Percentiles rank a stretch among this genome's conserved stretches.
phyloP scores from a whole-genome alignment of 2,888 invertebrate species.

The Dasypogon diadema region DNA sequence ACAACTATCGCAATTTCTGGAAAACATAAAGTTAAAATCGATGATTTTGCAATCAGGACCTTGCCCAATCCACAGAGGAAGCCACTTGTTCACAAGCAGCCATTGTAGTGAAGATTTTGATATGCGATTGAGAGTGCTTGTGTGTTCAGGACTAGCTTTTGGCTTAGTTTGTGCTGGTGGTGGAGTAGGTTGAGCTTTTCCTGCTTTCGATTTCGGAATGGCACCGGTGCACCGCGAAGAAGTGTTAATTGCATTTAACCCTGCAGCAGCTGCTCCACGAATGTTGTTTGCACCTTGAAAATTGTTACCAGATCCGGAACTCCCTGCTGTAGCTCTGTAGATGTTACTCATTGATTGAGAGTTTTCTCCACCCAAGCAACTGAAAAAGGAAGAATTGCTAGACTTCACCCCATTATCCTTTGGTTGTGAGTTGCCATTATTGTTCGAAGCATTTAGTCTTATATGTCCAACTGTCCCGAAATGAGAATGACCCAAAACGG shows the following conservation, averaged over 20 bases:
- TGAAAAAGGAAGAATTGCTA: constrained; percentile 67
- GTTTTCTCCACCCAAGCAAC: constrained; percentile 68
- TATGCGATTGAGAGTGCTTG: constrained; percentile 69
- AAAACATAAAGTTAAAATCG: constrained; percentile 70
- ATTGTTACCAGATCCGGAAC: constrained; percentile 50
- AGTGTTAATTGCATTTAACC: background rate
- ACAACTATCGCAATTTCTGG: constrained; percentile 67
- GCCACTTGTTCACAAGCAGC: constrained; percentile 77
- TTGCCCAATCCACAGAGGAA: constrained; percentile 74
- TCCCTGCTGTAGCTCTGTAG: constrained; percentile 62
- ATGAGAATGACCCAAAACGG: constrained; percentile 68
- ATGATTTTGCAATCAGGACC: constrained; percentile 71
- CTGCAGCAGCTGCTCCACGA: constrained; percentile 1
- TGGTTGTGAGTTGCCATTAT: constrained; percentile 48
- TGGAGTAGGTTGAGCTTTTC: constrained; percentile 39
- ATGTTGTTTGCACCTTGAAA: constrained; percentile 28
- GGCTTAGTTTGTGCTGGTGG: constrained; percentile 57
- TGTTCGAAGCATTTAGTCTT: constrained; percentile 63
- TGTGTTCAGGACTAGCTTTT: constrained; percentile 60
- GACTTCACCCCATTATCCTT: constrained; percentile 64
- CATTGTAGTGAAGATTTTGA: constrained; percentile 76
- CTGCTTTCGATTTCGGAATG: constrained; percentile 54
- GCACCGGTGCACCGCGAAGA: constrained; percentile 55
- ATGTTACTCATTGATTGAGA: constrained; percentile 69
- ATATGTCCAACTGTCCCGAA: constrained; percentile 69